Conservation (phyloP, 1,140 invertebrate species). For the Drosophila ercepeae region DNA sequence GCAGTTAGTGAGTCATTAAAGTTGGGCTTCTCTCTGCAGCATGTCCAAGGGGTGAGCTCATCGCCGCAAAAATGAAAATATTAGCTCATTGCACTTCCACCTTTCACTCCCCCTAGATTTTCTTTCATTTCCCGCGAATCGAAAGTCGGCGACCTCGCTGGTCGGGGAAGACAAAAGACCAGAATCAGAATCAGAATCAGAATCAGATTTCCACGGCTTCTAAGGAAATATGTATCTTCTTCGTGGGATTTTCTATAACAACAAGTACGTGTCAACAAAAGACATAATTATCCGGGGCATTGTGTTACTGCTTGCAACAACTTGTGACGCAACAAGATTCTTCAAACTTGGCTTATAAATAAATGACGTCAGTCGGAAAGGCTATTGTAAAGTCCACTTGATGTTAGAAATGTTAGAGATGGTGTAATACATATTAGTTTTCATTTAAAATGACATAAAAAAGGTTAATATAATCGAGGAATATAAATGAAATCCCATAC, state of each 20-base stretch:
- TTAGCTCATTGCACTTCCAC: constrained; percentile 21
- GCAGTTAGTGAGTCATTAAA: constrained; percentile 60
- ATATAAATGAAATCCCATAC: background rate
- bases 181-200: constrained; percentile 44
- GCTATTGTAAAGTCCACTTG: constrained; percentile 18
- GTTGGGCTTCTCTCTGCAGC: background rate
- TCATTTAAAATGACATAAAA: background rate
- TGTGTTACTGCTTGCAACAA: constrained; percentile 29
- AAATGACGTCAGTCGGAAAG: constrained; percentile 42
- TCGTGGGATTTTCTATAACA: constrained; percentile 6
- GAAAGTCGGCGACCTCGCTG: constrained; percentile 56
- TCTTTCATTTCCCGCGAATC: constrained; percentile 58
- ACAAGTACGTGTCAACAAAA: constrained; percentile 37
- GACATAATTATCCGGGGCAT: constrained; percentile 28
- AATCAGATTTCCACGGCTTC: constrained; percentile 33
- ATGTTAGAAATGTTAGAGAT: constrained; percentile 8
- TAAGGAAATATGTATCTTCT: constrained; percentile 26
- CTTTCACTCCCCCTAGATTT: constrained; percentile 10
- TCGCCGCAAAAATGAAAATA: constrained; percentile 10
- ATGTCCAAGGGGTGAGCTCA: constrained; percentile 24
- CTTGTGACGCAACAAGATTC: constrained; percentile 41
- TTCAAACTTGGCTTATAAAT: background rate
- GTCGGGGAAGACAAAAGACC: constrained; percentile 18
- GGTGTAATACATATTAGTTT: background rate
- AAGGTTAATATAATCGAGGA: background rate